Conservation (phyloP, 92 coral and sea anemone species). For the Blastomussa wellsi region DNA sequence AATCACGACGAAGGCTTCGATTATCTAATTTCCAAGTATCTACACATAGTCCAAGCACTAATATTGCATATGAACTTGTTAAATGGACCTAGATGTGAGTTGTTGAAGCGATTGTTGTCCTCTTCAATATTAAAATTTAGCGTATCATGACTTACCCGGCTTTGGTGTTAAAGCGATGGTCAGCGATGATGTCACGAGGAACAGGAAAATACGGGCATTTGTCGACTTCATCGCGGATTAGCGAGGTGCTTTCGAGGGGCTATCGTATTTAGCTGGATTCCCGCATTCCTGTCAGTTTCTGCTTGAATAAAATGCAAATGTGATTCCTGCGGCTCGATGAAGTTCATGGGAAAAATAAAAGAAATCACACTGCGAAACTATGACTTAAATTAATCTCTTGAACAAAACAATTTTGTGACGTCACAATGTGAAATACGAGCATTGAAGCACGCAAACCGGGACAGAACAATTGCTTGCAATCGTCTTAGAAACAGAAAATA, state of each 20-base stretch:
- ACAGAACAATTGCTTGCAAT: too few species aligned
- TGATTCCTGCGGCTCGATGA: not conserved
- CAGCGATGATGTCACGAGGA: constrained; percentile 5
- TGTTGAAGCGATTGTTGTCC: not conserved
- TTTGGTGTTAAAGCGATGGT: not conserved
- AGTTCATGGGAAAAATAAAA: not conserved
- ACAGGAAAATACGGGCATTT: not conserved
- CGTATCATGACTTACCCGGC: not conserved
- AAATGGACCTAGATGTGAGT: not conserved
- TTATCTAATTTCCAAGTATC: not conserved
- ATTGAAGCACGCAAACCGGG: not conserved
- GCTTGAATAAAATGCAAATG: not conserved
- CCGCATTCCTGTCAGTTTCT: not conserved
- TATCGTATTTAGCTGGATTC: not conserved
- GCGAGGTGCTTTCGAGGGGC: not conserved
- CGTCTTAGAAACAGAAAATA: too few species aligned
- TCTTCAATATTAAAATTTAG: not conserved
- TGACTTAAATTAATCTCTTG: not conserved
- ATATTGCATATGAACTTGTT: not conserved
- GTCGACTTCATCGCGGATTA: constrained; percentile 3
- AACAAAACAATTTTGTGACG: not conserved
- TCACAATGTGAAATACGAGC: not conserved
- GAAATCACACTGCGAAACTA: not conserved
- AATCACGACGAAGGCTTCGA: not conserved
- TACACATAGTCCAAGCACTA: not conserved